Evolutionary conservation across 2,113 vertebrate species (phyloP).

Genomic region (Aphyosemion australe): DNA sequence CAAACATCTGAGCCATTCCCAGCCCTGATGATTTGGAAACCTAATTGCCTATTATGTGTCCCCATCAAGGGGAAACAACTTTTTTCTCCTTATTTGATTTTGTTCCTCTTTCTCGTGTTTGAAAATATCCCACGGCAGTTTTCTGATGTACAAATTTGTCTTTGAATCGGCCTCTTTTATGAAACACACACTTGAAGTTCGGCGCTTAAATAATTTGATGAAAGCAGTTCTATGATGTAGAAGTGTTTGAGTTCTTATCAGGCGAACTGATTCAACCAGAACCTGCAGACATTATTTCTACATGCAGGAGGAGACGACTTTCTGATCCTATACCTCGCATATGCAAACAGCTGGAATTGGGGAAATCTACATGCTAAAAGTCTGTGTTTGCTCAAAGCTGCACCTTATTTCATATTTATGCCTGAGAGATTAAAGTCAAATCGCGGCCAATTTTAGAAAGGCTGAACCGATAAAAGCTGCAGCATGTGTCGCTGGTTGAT

Average conservation of each 20-base stretch:
- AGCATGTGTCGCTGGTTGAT: neutral
- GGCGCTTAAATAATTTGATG: slow-evolving; percentile 10
- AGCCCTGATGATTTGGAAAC: slow-evolving; percentile 48
- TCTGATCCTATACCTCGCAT: too few species aligned
- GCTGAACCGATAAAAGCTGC: neutral
- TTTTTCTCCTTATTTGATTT: slow-evolving; percentile 23
- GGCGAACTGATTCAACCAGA: neutral
- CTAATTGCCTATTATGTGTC: slow-evolving; percentile 62
- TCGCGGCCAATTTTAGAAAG: neutral
- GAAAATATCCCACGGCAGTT: slow-evolving; percentile 34
- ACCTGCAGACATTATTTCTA: neutral
- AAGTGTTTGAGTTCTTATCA: neutral
- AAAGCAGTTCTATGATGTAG: neutral
- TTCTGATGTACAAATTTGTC: slow-evolving; percentile 4
- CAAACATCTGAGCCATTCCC: slow-evolving; percentile 43
- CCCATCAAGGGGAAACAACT: slow-evolving; percentile 42
- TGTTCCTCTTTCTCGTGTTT: slow-evolving; percentile 16
- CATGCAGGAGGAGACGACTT: too few species aligned
- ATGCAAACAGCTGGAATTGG: too few species aligned
- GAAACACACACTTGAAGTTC: slow-evolving; percentile 10
- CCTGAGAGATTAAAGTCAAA: neutral
- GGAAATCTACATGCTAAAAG: too few species aligned
- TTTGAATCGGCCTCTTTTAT: slow-evolving; percentile 25
- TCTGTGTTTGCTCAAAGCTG: neutral
- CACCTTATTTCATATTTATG: neutral